Percentiles rank a stretch among this genome's conserved stretches.
phyloP scores from a whole-genome alignment of 2,113 vertebrate genomes.

The Hystrix brachyura region DNA sequence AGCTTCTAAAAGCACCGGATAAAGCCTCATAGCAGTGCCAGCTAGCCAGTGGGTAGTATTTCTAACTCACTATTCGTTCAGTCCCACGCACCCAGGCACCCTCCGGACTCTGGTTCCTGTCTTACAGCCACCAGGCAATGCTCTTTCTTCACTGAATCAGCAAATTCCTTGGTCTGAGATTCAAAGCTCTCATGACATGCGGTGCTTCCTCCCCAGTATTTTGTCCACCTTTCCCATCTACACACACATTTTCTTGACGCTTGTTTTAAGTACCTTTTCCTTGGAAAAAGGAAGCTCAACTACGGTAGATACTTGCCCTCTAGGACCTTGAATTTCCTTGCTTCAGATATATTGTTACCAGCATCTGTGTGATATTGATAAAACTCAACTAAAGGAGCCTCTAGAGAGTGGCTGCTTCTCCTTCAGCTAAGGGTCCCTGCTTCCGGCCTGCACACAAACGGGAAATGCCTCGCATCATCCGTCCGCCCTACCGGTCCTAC shows the following conservation, averaged over 20 bases:
- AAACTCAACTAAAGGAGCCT: neutral
- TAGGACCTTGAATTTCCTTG: neutral
- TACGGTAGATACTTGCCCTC: neutral
- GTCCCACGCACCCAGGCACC: neutral
- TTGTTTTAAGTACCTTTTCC: constrained; percentile 31
- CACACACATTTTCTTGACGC: neutral
- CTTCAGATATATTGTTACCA: neutral
- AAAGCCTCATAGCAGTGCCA: neutral
- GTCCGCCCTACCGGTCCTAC: neutral
- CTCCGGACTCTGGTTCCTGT: neutral
- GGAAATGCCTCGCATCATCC: neutral
- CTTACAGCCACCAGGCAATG: neutral
- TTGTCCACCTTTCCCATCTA: neutral
- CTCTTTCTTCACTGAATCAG: constrained; percentile 2
- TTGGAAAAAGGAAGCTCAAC: neutral
- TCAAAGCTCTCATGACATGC: neutral
- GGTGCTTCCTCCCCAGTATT: neutral
- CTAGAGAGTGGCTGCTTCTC: neutral
- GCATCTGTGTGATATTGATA: neutral
- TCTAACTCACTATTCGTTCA: neutral
- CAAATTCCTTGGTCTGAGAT: neutral
- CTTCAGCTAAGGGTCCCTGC: neutral
- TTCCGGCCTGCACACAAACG: neutral
- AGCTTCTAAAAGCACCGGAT: neutral
- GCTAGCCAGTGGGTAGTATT: neutral